phyloP scores from a whole-genome alignment of 2,888 invertebrate species.

The Drosophila rubida region DNA sequence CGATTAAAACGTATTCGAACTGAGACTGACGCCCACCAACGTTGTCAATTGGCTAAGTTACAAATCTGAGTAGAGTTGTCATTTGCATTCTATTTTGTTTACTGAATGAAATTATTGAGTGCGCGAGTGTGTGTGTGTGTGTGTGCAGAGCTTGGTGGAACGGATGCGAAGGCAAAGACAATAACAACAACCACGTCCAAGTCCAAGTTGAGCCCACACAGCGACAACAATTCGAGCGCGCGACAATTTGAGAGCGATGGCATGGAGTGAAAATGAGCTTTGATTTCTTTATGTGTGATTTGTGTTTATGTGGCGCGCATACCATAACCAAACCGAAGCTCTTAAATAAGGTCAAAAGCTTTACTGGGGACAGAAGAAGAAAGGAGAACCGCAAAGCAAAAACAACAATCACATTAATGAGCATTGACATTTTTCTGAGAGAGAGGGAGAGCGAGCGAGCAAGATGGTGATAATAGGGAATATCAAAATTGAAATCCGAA shows the following conservation, averaged over 20 bases:
- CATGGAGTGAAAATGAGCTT: constrained; percentile 79
- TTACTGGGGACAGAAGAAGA: constrained; percentile 28
- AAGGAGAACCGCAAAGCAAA: neutral
- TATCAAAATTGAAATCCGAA: constrained; percentile 22
- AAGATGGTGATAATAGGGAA: constrained; percentile 36
- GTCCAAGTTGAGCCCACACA: constrained; percentile 66
- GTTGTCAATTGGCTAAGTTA: constrained; percentile 67
- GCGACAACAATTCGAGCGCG: constrained; percentile 36
- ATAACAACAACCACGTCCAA: constrained; percentile 41
- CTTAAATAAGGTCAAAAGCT: constrained; percentile 71
- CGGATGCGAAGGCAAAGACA: constrained; percentile 35
- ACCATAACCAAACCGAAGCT: constrained; percentile 56
- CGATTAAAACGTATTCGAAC: constrained; percentile 57
- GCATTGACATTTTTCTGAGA: constrained; percentile 72
- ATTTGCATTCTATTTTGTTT: constrained; percentile 52
- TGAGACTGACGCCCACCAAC: constrained; percentile 63
- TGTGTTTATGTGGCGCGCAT: constrained; percentile 69
- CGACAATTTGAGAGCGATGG: constrained; percentile 52
- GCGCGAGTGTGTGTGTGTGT: constrained; percentile 10
- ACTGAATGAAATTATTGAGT: constrained; percentile 50
- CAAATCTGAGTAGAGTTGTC: constrained; percentile 55
- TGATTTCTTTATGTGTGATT: constrained; percentile 73
- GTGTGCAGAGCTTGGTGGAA: constrained; percentile 27
- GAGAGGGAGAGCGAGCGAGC: constrained; percentile 22
- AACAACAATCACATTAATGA: constrained; percentile 30